Evolutionary conservation across 2,888 invertebrate species (phyloP).

Genomic region (Cataglyphis livida): DNA sequence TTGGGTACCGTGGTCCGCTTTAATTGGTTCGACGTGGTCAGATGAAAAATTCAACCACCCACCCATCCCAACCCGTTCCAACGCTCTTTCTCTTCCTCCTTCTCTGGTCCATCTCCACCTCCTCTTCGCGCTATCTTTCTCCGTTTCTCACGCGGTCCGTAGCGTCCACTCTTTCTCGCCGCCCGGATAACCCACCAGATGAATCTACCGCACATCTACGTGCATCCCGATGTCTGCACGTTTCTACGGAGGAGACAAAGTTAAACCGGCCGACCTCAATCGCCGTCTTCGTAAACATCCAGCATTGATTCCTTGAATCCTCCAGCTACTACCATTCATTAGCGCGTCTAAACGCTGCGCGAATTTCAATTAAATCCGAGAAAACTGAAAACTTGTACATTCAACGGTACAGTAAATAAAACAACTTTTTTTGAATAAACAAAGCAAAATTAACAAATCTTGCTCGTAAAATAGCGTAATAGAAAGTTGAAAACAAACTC

Average conservation of each 20-base stretch:
- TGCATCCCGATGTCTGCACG: constrained; percentile 48
- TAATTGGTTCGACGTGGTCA: constrained; percentile 85
- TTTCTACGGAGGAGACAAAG: constrained; percentile 59
- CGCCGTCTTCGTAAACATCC: constrained; percentile 56
- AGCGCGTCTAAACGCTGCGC: constrained; percentile 28
- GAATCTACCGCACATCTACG: constrained; percentile 67
- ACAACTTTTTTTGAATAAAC: not conserved
- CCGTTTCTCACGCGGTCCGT: constrained; percentile 52
- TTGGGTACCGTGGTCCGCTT: constrained; percentile 82
- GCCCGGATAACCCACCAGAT: constrained; percentile 68
- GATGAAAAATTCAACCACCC: constrained; percentile 84
- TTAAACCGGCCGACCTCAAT: constrained; percentile 59
- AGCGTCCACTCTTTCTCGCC: constrained; percentile 49
- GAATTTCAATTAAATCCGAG: constrained; percentile 31
- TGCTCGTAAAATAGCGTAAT: not conserved
- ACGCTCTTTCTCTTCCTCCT: constrained; percentile 62
- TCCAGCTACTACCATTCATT: constrained; percentile 42
- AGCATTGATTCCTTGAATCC: constrained; percentile 41
- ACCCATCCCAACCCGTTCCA: constrained; percentile 61
- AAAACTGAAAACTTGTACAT: not conserved
- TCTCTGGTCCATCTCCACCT: not conserved
- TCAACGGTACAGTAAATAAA: not conserved
- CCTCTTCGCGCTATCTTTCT: constrained; percentile 56
- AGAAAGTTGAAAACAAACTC: not conserved
- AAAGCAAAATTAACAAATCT: not conserved